Evolutionary conservation across 2,888 invertebrate genomes (phyloP).

Genomic region (Neuroscelio doddi): DNA sequence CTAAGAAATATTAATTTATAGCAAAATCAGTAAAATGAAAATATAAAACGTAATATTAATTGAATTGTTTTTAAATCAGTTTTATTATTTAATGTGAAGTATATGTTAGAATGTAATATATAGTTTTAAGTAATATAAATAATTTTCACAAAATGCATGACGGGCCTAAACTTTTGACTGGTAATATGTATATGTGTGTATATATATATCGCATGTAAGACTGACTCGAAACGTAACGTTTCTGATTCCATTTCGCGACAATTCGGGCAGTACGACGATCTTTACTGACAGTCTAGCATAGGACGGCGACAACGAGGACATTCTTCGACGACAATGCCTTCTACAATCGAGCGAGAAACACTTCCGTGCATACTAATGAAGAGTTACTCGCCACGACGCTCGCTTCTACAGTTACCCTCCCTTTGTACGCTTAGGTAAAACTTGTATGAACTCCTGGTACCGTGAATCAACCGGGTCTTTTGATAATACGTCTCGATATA

Average conservation of each 20-base stretch:
- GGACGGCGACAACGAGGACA: slow-evolving; percentile 66
- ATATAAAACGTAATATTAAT: no score
- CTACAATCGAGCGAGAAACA: slow-evolving; percentile 67
- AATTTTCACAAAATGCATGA: no score
- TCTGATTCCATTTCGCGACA: slow-evolving; percentile 26
- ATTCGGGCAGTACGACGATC: slow-evolving; percentile 33
- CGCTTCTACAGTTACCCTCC: slow-evolving; percentile 7
- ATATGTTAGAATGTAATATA: no score
- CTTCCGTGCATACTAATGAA: slow-evolving; percentile 70
- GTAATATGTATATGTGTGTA: neutral
- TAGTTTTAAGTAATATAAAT: no score
- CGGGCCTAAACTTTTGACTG: neutral
- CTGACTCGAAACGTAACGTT: slow-evolving; percentile 4
- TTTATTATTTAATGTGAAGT: no score
- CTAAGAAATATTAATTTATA: no score
- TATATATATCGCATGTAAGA: neutral
- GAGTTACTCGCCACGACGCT: slow-evolving; percentile 32
- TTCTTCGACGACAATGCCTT: slow-evolving; percentile 69
- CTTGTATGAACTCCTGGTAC: slow-evolving; percentile 6
- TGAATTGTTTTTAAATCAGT: no score
- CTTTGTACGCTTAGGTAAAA: slow-evolving; percentile 3
- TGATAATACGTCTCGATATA: no score
- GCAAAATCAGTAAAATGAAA: no score
- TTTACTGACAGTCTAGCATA: slow-evolving; percentile 41
- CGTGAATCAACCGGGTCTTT: no score